Evolutionary conservation across 1,140 invertebrate genomes (phyloP).

Genomic region (Asobara japonica): DNA sequence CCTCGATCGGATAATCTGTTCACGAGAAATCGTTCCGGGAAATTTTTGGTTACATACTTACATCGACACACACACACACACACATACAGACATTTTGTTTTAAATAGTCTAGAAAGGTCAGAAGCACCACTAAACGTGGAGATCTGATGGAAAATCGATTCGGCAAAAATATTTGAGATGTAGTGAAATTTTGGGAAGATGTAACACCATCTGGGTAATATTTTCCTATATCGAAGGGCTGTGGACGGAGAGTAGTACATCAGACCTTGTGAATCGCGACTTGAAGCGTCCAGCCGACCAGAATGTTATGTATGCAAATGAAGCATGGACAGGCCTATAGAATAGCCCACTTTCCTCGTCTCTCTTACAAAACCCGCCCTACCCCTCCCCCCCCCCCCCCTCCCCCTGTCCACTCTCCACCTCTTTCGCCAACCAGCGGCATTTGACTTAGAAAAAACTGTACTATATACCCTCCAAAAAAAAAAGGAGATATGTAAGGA

Average conservation of each 20-base stretch:
- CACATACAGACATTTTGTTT: too few relatives aligned
- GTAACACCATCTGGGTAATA: not conserved
- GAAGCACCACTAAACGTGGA: too few relatives aligned
- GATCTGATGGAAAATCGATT: too few relatives aligned
- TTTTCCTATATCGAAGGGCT: not conserved
- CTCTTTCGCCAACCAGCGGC: conserved; percentile 28
- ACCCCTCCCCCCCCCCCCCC: not conserved
- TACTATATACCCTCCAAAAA: conserved; percentile 58
- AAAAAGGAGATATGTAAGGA: conserved; percentile 34
- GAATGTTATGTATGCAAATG: conserved; percentile 68
- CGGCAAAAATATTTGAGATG: too few relatives aligned
- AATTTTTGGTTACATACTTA: too few relatives aligned
- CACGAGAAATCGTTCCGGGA: too few relatives aligned
- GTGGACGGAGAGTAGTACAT: not conserved
- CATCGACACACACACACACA: too few relatives aligned
- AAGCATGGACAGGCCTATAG: conserved; percentile 60
- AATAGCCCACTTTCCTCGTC: conserved; percentile 42
- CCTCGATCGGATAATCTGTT: too few relatives aligned
- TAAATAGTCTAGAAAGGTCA: too few relatives aligned
- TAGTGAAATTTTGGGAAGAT: too few relatives aligned
- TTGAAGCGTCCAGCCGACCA: conserved; percentile 63
- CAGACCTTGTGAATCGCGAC: conserved; percentile 48
- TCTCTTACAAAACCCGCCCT: conserved; percentile 35
- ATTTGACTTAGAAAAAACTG: conserved; percentile 53
- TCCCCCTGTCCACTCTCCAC: conserved; percentile 5